Evolutionary conservation across 2,797 vertebrate genomes (phyloP).

Genomic region (Epinephelus coioides): DNA sequence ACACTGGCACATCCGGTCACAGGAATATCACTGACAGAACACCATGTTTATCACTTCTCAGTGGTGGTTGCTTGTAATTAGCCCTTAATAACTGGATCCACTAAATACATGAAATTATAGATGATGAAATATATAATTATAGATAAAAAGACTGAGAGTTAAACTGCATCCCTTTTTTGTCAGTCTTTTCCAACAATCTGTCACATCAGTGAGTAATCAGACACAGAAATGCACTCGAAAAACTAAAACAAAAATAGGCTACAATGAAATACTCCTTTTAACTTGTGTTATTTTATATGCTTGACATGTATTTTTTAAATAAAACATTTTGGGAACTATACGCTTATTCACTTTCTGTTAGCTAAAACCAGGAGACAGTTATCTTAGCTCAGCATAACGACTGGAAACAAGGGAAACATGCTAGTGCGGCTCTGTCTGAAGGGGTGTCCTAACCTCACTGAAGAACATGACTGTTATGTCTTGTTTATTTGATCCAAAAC

Average conservation of each 20-base stretch:
- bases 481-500: no score
- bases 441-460: background rate
- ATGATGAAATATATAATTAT: background rate
- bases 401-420: background rate
- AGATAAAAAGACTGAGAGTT: background rate
- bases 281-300: no score
- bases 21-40: constrained; percentile 13
- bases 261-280: background rate
- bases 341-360: no score
- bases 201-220: background rate
- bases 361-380: no score
- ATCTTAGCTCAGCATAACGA: background rate
- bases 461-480: no score
- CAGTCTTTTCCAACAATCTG: background rate
- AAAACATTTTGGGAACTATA: no score
- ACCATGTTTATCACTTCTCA: background rate
- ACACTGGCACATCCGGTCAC: constrained; percentile 11
- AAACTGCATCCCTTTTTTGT: background rate
- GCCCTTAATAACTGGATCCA: background rate
- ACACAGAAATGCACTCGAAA: accelerated
- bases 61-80: background rate
- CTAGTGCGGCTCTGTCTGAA: background rate
- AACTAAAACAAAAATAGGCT: background rate
- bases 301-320: no score
- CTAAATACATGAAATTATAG: background rate